Evolutionary conservation across 2,888 invertebrate genomes (phyloP), one percentile per base, ranked within the genome.

Genomic region (Tuta absoluta): DNA sequence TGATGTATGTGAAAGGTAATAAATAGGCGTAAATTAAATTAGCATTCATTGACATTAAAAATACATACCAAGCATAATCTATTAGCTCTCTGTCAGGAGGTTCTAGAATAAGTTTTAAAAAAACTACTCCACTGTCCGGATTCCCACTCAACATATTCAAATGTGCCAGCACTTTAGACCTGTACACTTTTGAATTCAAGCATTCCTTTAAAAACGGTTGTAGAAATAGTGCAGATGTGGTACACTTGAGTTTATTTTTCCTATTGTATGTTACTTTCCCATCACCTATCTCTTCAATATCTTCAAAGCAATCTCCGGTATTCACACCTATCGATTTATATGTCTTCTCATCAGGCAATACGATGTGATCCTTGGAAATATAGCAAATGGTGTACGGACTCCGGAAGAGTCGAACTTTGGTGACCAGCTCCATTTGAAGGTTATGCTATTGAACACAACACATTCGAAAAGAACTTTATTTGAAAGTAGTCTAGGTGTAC

Each of bases 21-120:
- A 53, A 24, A 19, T 23, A 12, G 12, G 12, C 38, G 12, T 58
- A 12, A 58, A 58, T 37, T 58, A 10, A 58, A 37, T 37, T 37
- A 58, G 38, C 33, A 58, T 58, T 17, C 11, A 33, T n/a, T 33
- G 17, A 38, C 58, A 17, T 2, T 17, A 17, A 23, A 19, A 51
- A 53, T n/a, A 77, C 89, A 91, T 87, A 95, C 95, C 95, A 95
- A 65, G 92, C 92, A 82, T 94, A 94, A 81, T 96, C 96, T 69
- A 96, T 92, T 57, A 94, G 92, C 78, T 95, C 93, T 66, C 83
- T 87, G 67, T 89, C 88, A 0, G 95, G 94, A 14, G 92, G 92
- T 65, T 89, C 81, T 51, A 95, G 77, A 69, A 91, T 91, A 59
- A 95, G 76, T 69, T 86, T 88, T 48, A 91, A 72, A 68, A 81